These are phyloP conservation scores for Phaedon cochleariae DNA, from an alignment of 2,888 invertebrate genomes.

Conservation along the genomic window DNA sequence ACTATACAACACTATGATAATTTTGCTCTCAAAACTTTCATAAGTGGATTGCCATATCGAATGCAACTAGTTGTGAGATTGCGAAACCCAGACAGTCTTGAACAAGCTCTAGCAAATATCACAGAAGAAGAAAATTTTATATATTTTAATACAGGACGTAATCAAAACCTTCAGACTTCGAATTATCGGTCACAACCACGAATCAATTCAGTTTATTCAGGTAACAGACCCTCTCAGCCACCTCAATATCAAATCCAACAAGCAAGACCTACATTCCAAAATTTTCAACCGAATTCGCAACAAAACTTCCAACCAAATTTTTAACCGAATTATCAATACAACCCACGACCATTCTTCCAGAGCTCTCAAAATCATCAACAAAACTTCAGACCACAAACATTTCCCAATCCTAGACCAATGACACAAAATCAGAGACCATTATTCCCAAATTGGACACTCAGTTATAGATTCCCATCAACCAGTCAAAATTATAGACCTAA, in stretches of 20 bases:
- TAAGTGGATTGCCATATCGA: background rate
- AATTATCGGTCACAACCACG: background rate
- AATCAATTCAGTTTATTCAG: background rate
- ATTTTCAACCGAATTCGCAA: background rate
- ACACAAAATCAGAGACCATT: background rate
- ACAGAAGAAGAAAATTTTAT: background rate
- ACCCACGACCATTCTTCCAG: too few species aligned
- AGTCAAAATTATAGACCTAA: too few species aligned
- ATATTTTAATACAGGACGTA: too few species aligned
- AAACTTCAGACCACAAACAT: background rate
- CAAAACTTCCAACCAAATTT: background rate
- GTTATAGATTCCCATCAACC: too few species aligned
- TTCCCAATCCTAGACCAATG: background rate
- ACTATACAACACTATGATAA: background rate
- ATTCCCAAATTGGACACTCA: background rate
- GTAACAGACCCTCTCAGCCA: background rate
- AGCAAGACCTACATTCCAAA: background rate
- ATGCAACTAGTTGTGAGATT: too few species aligned
- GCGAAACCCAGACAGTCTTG: too few species aligned
- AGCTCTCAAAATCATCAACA: background rate
- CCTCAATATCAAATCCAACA: background rate
- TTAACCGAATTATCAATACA: background rate
- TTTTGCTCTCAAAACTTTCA: background rate
- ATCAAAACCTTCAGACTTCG: background rate
- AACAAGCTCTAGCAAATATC: background rate